Evolutionary conservation across 2,797 vertebrate species (phyloP).

Genomic region (Tangara arthus): DNA sequence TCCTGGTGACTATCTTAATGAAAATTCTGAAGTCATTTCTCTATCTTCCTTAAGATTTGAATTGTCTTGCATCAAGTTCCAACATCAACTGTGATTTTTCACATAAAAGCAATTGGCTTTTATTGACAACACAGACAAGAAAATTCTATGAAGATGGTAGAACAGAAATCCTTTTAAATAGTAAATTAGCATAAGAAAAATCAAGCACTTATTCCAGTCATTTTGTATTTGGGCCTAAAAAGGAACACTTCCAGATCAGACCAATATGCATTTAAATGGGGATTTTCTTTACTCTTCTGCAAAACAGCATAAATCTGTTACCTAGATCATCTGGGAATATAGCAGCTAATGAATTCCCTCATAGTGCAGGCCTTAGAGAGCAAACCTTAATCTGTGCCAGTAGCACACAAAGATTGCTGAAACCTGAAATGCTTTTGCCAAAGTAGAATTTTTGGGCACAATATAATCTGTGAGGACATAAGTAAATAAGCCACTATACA

Average conservation of each 20-base stretch:
- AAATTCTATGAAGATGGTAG: not conserved
- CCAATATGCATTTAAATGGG: not conserved
- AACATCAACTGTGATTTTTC: not conserved
- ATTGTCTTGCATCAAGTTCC: not conserved
- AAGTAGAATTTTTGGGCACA: not conserved
- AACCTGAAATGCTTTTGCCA: not conserved
- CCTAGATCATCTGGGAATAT: not conserved
- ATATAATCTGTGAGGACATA: not conserved
- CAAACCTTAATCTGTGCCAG: not conserved
- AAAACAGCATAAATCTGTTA: not conserved
- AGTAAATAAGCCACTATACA: not conserved
- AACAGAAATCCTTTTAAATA: not conserved
- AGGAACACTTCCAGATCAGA: not conserved
- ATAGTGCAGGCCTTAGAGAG: not conserved
- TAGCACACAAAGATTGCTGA: not conserved
- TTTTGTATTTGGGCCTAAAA: not conserved
- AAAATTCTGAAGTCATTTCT: not conserved
- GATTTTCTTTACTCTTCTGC: not conserved
- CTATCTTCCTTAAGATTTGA: not conserved
- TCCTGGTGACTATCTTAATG: not conserved
- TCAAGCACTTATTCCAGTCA: not conserved
- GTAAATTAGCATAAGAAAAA: not conserved
- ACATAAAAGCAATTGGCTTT: not conserved
- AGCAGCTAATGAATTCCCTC: not conserved
- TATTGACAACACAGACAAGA: not conserved